Conservation (phyloP, 2,113 vertebrate species). For the Paralichthys olivaceus region DNA sequence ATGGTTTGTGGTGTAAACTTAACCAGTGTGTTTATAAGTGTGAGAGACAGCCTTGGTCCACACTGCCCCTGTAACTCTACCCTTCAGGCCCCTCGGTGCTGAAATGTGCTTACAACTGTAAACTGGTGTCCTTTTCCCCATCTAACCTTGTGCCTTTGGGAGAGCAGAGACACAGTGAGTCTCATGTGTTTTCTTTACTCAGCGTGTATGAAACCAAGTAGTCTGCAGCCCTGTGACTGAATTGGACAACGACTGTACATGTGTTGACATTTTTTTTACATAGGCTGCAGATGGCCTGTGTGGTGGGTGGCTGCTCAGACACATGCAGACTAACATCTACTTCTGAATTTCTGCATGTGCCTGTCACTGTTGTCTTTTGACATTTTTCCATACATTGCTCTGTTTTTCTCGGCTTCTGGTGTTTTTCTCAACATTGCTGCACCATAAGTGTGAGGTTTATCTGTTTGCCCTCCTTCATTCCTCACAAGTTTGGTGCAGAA, state of each 20-base stretch:
- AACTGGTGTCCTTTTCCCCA: constrained; percentile 55
- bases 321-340: constrained; percentile 39
- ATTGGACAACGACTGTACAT: constrained; percentile 12
- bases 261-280: constrained; percentile 14
- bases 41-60: constrained; percentile 49
- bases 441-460: neutral
- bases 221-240: neutral
- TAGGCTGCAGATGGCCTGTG: neutral
- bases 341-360: constrained; percentile 47
- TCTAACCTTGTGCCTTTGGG: constrained; percentile 49
- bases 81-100: constrained; percentile 50
- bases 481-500: neutral
- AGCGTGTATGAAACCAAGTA: neutral
- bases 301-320: constrained; percentile 17
- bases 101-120: constrained; percentile 81
- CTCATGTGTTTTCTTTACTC: constrained; percentile 17
- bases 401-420: constrained; percentile 21
- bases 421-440: constrained; percentile 6
- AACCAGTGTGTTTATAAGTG: constrained; percentile 63
- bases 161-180: constrained; percentile 11
- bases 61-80: constrained; percentile 75
- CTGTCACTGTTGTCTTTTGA: constrained; percentile 47
- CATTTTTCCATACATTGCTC: constrained; percentile 30
- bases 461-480: neutral
- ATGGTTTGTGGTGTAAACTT: constrained; percentile 56